These are phyloP conservation scores for Hirundichthys speculiger DNA, from an alignment of 2,113 vertebrate species.

Conservation along the genomic window DNA sequence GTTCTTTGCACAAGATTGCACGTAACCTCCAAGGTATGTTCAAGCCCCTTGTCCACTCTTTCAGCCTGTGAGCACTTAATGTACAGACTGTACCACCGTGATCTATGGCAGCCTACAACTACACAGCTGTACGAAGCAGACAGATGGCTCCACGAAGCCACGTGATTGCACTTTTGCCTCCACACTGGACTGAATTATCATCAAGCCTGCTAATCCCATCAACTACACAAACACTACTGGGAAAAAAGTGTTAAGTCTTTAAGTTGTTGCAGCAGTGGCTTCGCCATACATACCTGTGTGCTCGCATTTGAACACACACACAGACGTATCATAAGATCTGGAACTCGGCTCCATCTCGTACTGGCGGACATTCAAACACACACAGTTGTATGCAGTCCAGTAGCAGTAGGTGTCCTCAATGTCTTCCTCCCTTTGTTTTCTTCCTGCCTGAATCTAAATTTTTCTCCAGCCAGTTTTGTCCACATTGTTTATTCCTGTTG, in stretches of 20 bases:
- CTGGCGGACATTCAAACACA: background rate
- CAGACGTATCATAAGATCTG: slow-evolving; percentile 6
- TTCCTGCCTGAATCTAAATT: slow-evolving; percentile 17
- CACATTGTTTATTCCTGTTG: slow-evolving; percentile 26
- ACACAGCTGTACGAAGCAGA: background rate
- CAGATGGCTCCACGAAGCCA: slow-evolving; percentile 14
- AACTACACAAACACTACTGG: slow-evolving; percentile 19
- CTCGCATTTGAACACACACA: background rate
- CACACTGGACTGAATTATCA: slow-evolving; percentile 18
- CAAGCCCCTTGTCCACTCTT: too few species aligned
- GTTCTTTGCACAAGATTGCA: too few species aligned
- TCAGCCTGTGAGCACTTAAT: too few species aligned
- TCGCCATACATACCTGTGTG: slow-evolving; percentile 9
- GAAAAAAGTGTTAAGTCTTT: background rate
- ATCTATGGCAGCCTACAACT: background rate
- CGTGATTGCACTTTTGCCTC: slow-evolving; percentile 4
- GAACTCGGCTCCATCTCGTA: background rate
- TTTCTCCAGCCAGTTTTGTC: slow-evolving; percentile 32
- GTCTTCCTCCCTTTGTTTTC: slow-evolving; percentile 27
- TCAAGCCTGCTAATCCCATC: slow-evolving; percentile 26
- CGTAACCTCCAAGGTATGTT: too few species aligned
- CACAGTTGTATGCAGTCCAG: slow-evolving; percentile 27
- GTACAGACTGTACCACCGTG: too few species aligned
- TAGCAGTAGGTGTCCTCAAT: slow-evolving; percentile 51
- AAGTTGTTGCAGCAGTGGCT: slow-evolving; percentile 3